Base-by-base conservation (phyloP, 2,797 vertebrate species). In the Platyrinchus mystaceus region DNA sequence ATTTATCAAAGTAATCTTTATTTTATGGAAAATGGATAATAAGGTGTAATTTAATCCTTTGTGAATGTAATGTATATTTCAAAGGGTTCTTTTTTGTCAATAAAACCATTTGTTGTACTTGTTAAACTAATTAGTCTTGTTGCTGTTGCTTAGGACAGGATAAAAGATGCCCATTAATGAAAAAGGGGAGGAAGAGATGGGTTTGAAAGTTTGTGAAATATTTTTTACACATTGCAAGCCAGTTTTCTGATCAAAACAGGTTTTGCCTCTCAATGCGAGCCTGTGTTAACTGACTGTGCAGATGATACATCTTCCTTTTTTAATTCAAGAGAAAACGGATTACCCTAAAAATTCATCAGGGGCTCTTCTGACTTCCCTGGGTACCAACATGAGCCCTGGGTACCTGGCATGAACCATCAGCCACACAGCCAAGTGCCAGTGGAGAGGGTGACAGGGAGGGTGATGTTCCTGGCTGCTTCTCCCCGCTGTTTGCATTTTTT, bases 1-100 rank as follows among this genome's bases (percentile, higher is more conserved):
- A 96, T 95, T 95, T 97, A 96, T 96, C 94, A 97, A 89, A 96
- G 89, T 94, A 92, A 93, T 95, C 92, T 94, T 60, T 94, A 84
- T 71, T 95, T 86, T 93, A 81, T 95, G 69, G 96, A 96, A 89
- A 96, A 87, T 84, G 53, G 83, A 52, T 96, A 96, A 93, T 83
- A 83, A 84, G 66, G n/a, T 73, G 32, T 94, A 84, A 97, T 97
- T 96, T 87, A 94, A 95, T 96, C 79, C 71, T 91, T 97, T 90
- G 71, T 93, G 84, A 96, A 87, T 84, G 39, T 95, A 94, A 94
- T 90, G 71, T 91, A 80, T 96, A 91, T 96, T 95, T 97, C 95
- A 95, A 96, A 96, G 89, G 32, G 64, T 89, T 85, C 56, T 93
- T 93, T 83, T 95, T 92, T 95, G 81, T 89, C 83, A 81, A 85